phyloP scores from a whole-genome alignment of 2,113 vertebrate species.

The Aegotheles bennettii region DNA sequence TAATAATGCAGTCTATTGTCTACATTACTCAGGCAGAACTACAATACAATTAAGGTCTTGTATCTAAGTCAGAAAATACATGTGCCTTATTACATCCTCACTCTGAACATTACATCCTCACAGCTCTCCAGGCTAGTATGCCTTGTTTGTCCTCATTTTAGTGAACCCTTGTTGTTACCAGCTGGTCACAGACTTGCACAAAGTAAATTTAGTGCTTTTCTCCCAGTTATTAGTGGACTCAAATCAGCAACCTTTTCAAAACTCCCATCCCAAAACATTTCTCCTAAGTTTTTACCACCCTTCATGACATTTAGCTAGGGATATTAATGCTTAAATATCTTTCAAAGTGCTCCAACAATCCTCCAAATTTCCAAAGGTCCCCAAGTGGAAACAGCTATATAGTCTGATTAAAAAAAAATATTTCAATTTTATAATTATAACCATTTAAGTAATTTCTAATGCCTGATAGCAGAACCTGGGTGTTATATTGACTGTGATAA shows the following conservation, averaged over 20 bases:
- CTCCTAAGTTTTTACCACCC: background rate
- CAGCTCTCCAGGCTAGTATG: background rate
- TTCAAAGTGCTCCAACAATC: background rate
- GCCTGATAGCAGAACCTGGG: background rate
- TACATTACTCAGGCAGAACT: conserved; percentile 31
- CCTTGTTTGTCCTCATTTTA: background rate
- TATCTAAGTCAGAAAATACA: conserved; percentile 13
- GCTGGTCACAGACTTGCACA: background rate
- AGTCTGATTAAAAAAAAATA: background rate
- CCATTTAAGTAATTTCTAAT: background rate
- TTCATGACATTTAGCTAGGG: background rate
- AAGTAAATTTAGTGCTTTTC: background rate
- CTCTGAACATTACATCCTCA: background rate
- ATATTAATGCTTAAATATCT: background rate
- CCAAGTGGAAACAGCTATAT: background rate
- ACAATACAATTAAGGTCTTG: background rate
- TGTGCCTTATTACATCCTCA: background rate
- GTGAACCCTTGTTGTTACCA: background rate
- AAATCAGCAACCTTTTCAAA: background rate
- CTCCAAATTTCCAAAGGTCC: background rate
- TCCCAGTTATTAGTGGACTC: background rate
- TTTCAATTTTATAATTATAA: background rate
- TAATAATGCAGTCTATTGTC: conserved; percentile 50
- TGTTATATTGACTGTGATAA: background rate
- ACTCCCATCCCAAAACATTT: background rate